Conservation (phyloP, 2,113 vertebrate species). For the Columba janthina region DNA sequence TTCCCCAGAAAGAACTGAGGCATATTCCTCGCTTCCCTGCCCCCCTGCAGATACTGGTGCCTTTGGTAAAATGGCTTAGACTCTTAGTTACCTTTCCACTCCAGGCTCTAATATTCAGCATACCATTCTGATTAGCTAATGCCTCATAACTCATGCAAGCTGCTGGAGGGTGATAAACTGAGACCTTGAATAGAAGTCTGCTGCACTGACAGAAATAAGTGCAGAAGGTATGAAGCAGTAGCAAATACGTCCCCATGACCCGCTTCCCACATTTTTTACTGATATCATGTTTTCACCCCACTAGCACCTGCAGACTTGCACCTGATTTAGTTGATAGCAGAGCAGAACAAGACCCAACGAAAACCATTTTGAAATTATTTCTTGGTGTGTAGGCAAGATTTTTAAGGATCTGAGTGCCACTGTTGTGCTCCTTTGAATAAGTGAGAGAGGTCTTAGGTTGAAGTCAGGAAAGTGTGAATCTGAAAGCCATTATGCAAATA, state of each 20-base stretch:
- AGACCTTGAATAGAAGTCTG: neutral
- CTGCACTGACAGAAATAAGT: neutral
- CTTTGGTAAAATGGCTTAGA: neutral
- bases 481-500: neutral
- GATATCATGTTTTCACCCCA: neutral
- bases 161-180: neutral
- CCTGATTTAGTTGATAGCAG: neutral
- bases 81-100: neutral
- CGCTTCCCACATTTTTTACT: neutral
- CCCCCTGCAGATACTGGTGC: neutral
- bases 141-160: neutral
- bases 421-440: neutral
- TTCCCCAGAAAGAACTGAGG: neutral
- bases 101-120: neutral
- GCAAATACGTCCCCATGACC: neutral
- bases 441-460: neutral
- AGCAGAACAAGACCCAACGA: neutral
- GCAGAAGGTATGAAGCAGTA: neutral
- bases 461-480: neutral
- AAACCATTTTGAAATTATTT: neutral
- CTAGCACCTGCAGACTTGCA: neutral
- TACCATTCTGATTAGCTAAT: constrained; percentile 33
- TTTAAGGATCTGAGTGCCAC: neutral
- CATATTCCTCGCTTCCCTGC: neutral
- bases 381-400: neutral